Evolutionary conservation across 2,888 invertebrate species (phyloP), one percentile per base, ranked within the genome.

Genomic region (Eupeodes luniger): DNA sequence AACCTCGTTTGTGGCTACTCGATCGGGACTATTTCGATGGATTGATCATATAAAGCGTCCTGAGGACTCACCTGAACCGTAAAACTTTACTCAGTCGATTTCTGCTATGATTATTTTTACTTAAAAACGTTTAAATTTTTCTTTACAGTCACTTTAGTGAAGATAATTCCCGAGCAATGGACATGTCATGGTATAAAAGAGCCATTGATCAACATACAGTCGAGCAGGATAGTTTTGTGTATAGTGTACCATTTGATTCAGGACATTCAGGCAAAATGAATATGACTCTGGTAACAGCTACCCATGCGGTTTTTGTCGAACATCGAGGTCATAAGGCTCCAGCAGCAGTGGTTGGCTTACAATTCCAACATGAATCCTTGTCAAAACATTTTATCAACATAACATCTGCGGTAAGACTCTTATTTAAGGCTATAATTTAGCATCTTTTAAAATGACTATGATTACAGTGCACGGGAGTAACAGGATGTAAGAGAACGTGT

Each of bases 331-430:
- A 97, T 91, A 95, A 96, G 90, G 97, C 98, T 0, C 97, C 98
- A 0, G 98, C 97, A 0, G 98, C 98, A 1, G 98, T 98, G 4
- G 98, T 98, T n/a, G 98, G 98, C 0, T 93, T 98, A 47, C 97
- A 98, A 92, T 98, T 98, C 93, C 96, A 97, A 90, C 96, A 98
- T 92, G 96, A 97, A 7, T 96, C 96, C 0, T 94, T 98, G 90
- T 96, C 97, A 2, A 96, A 96, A 72, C 97, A 97, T 93, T 98
- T 98, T 92, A 95, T 97, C 90, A 98, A 98, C 91, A 97, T 98
- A 69, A 98, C 98, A 16, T 97, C 98, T 49, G 96, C 97, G 92
- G 98, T 98, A 94, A 94, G 94, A 91, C 7, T 19, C 14, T 27
- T 62, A 11, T 47, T 5, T 7, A 27, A 11, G 19, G 19, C 19